Evolutionary conservation across 2,888 invertebrate species (phyloP).

Genomic region (Thera britannica): DNA sequence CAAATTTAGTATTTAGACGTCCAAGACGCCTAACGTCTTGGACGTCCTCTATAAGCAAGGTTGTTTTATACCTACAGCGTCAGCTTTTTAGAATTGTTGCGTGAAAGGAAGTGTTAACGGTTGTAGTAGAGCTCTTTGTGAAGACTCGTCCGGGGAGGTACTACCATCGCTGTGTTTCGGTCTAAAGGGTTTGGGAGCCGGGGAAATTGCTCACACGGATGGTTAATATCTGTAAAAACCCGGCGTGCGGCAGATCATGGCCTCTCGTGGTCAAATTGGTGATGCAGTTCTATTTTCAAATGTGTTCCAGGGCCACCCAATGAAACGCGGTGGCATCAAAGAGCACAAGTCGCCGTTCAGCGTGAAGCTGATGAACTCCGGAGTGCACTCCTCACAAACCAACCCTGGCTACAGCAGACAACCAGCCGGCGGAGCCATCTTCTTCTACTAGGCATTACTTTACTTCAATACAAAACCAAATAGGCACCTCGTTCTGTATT

Average conservation of each 20-base stretch:
- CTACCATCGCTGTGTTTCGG: no score
- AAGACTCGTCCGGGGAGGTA: no score
- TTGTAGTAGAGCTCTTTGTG: no score
- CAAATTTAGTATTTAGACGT: no score
- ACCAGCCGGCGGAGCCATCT: slow-evolving; percentile 89
- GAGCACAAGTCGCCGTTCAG: slow-evolving; percentile 88
- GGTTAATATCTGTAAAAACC: no score
- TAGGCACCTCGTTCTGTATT: not conserved
- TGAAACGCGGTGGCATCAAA: slow-evolving; percentile 85
- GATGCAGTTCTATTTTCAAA: not conserved
- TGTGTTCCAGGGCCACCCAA: slow-evolving; percentile 79
- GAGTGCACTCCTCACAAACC: slow-evolving; percentile 91
- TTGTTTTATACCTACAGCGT: no score
- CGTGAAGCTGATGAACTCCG: slow-evolving; percentile 92
- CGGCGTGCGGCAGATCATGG: not conserved
- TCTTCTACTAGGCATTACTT: slow-evolving; percentile 83
- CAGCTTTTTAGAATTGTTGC: no score
- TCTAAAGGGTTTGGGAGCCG: no score
- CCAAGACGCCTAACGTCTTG: no score
- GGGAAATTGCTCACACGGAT: no score
- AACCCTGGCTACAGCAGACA: slow-evolving; percentile 93
- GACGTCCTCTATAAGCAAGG: no score
- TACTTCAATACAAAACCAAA: not conserved
- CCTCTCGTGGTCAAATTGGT: not conserved
- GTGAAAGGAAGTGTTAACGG: no score